A percentile compares a stretch with the other conserved stretches of the same genome.
Evolutionary conservation across 2,113 vertebrate genomes (phyloP).

Genomic region (Aldabrachelys gigantea): DNA sequence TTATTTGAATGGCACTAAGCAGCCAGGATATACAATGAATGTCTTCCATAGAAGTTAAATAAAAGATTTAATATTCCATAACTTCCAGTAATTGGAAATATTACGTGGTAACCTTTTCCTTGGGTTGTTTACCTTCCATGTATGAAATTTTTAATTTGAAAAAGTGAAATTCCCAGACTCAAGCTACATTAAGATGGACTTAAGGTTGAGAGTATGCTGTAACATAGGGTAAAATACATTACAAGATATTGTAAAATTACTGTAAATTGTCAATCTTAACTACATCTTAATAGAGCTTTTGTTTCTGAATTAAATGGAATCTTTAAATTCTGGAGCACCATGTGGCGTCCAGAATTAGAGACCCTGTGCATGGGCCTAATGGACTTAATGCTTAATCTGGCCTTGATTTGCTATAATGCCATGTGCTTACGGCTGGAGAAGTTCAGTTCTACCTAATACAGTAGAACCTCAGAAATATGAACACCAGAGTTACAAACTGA

Average conservation of each 20-base stretch:
- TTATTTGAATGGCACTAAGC: background rate
- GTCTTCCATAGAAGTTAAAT: background rate
- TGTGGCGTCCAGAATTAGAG: background rate
- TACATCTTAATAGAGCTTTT: background rate
- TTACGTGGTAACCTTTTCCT: background rate
- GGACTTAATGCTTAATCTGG: background rate
- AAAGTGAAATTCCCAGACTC: background rate
- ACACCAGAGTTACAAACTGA: too few relatives aligned
- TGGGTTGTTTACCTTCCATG: background rate
- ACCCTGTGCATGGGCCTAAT: background rate
- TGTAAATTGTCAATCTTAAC: background rate
- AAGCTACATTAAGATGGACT: background rate
- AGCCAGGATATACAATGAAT: background rate
- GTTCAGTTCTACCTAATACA: background rate
- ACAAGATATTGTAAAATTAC: background rate
- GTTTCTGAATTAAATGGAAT: background rate
- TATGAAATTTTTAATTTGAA: background rate
- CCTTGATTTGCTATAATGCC: background rate
- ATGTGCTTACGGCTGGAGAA: background rate
- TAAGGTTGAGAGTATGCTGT: background rate
- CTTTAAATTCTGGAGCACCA: background rate
- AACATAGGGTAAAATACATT: background rate
- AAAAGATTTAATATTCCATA: background rate
- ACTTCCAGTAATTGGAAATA: background rate
- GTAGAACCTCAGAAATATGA: too few relatives aligned